Percentiles rank a stretch among this genome's conserved stretches.
Conservation (phyloP, 2,113 vertebrate species). For the Polyodon spathula region DNA sequence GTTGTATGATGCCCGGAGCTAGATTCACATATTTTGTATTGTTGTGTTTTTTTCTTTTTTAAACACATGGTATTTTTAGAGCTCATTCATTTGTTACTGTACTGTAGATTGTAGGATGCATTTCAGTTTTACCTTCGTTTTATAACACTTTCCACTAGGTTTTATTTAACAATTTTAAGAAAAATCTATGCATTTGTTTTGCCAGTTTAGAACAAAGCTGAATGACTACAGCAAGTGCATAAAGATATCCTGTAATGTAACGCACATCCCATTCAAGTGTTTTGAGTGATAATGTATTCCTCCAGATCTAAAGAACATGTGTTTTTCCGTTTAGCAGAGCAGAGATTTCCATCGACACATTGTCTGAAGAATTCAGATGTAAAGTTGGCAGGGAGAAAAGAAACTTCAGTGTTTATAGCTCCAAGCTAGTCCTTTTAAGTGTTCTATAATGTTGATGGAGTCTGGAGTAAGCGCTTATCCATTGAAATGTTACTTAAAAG, state of each 20-base stretch:
- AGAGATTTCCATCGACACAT: not conserved
- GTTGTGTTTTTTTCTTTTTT: too few species aligned
- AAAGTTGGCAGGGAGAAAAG: not conserved
- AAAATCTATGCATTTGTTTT: too few species aligned
- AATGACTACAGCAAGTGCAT: too few species aligned
- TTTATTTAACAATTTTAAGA: too few species aligned
- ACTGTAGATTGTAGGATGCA: too few species aligned
- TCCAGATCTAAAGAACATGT: not conserved
- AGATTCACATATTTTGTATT: too few species aligned
- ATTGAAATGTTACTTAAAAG: slow-evolving; percentile 61
- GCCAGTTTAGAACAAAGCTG: too few species aligned
- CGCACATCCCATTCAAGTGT: not conserved
- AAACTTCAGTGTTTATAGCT: not conserved
- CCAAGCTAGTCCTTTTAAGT: slow-evolving; percentile 53
- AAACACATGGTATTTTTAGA: too few species aligned
- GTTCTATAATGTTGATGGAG: slow-evolving; percentile 55
- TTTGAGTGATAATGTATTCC: not conserved
- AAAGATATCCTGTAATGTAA: not conserved
- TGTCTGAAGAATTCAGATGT: slow-evolving; percentile 6
- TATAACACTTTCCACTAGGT: too few species aligned
- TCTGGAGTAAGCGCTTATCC: slow-evolving; percentile 51
- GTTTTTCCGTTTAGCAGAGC: not conserved
- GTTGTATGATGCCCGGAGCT: too few species aligned
- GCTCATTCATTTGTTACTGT: too few species aligned
- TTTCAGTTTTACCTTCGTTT: too few species aligned